Evolutionary conservation across 2,113 vertebrate species (phyloP), one percentile per base, ranked within the genome.

Genomic region (Machaerirhynchus nigripectus): DNA sequence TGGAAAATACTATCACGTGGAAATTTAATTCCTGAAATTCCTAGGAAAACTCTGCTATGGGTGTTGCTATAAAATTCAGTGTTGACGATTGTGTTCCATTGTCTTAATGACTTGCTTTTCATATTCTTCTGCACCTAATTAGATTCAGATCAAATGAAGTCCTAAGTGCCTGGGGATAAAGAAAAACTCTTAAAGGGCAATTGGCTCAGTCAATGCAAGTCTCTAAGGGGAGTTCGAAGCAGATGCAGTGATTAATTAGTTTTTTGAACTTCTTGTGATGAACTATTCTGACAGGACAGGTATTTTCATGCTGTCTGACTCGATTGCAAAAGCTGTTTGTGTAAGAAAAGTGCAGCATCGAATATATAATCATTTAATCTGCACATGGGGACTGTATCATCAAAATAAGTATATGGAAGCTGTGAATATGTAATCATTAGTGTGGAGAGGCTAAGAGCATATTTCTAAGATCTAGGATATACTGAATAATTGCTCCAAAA

Each of bases 111-210:
- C 53, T 93, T 89, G 55, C 75, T 87, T 82, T 90, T 75, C 89
- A 79, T 78, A 94, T 96, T 92, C 52, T 92, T 96, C 85, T 90
- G 59, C 68, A 76, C 69, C 65, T 96, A 94, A 96, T 96, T 94
- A 95, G 69, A 80, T 84, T 94, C 88, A 94, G 61, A 97, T 91
- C 84, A 97, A 96, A 96, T 96, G 84, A 96, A 97, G 78, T 79
- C 55, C 46, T 92, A 87, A 89, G 39, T 77, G 79, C 95, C 93
- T 94, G 57, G 60, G 85, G 92, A 95, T 71, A 94, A 94, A 94
- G 52, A 93, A 80, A 94, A 95, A 75, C 80, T 75, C 90, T 96
- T 95, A 96, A 84, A 93, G 87, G 85, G 92, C 82, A 93, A 95
- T 92, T 96, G 90, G n/a, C 47, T 89, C 76, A 92, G 73, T 94